Evolutionary conservation across 2,797 vertebrate genomes (phyloP).

Genomic region (Cyprinella venusta): DNA sequence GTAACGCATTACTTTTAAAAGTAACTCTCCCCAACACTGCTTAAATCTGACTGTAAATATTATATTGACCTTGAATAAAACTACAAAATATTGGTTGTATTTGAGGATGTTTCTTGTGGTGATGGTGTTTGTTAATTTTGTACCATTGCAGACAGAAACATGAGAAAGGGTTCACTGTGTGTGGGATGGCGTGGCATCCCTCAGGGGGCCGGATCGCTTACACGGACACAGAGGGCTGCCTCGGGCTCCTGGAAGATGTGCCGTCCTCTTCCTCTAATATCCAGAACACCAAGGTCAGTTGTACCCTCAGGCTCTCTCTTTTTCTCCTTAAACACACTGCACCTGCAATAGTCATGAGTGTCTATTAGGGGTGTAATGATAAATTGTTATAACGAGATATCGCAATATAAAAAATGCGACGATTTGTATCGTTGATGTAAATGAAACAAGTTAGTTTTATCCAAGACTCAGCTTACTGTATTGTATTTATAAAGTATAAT

Average conservation of each 20-base stretch:
- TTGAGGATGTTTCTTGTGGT: not conserved
- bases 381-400: no score
- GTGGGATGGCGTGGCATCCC: conserved; percentile 91
- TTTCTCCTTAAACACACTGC: not conserved
- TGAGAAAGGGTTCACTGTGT: conserved; percentile 89
- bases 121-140: not conserved
- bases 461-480: no score
- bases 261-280: conserved; percentile 50
- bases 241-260: conserved; percentile 89
- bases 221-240: conserved; percentile 92
- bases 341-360: not conserved
- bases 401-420: no score
- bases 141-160: conserved; percentile 86
- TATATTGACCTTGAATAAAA: not conserved
- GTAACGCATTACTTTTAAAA: not conserved
- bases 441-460: no score
- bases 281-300: conserved; percentile 70
- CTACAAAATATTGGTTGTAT: not conserved
- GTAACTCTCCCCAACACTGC: not conserved
- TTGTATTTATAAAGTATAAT: no score
- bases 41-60: not conserved
- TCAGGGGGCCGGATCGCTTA: conserved; percentile 84
- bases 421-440: no score
- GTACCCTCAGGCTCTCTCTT: not conserved
- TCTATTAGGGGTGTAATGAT: no score